These are phyloP conservation scores for Lonchura striata DNA, from an alignment of 2,113 vertebrate genomes.

Conservation along the genomic window DNA sequence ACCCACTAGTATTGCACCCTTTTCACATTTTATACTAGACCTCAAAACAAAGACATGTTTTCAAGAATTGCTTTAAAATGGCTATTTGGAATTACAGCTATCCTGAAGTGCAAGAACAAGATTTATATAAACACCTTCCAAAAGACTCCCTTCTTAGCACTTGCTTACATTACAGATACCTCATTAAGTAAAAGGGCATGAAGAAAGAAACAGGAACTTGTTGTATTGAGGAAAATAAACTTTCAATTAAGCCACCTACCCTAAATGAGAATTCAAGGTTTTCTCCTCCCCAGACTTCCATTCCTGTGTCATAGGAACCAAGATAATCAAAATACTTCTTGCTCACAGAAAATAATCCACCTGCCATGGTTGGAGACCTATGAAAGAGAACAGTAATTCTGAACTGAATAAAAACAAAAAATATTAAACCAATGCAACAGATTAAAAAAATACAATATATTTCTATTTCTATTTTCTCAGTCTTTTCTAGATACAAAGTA, in stretches of 20 bases:
- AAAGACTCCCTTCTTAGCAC: not conserved
- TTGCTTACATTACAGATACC: not conserved
- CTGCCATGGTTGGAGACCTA: constrained; percentile 98
- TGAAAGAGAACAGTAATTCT: not conserved
- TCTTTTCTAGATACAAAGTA: not conserved
- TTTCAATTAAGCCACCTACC: constrained; percentile 73
- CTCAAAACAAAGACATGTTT: not conserved
- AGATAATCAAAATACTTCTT: constrained; percentile 94
- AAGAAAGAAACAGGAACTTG: not conserved
- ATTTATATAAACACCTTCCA: not conserved
- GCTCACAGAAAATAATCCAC: constrained; percentile 93
- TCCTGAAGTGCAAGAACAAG: not conserved
- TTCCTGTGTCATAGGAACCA: constrained; percentile 96
- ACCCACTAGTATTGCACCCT: not conserved
- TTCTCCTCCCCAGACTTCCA: constrained; percentile 99
- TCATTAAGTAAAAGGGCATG: not conserved
- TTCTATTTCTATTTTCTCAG: not conserved
- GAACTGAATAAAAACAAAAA: not conserved
- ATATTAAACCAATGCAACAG: not conserved
- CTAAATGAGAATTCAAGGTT: constrained; percentile 98
- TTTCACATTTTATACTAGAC: not conserved
- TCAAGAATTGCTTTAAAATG: not conserved
- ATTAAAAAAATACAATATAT: not conserved
- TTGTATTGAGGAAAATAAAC: not conserved
- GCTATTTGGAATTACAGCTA: not conserved